These are phyloP conservation scores for Drosophila flavopinicola DNA, from an alignment of 2,888 invertebrate genomes.

Conservation along the genomic window DNA sequence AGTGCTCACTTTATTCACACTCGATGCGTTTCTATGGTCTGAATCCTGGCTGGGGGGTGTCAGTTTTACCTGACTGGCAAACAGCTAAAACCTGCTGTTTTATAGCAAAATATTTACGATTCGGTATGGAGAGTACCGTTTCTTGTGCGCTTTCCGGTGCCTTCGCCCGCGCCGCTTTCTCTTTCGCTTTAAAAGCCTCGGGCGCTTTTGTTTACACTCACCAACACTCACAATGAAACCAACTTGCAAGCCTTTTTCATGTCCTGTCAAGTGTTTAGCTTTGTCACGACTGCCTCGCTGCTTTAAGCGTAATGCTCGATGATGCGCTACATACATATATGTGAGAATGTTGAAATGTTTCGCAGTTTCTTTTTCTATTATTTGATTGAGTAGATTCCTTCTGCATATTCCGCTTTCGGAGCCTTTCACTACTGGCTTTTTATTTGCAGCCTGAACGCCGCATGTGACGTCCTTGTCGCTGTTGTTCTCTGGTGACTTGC, in stretches of 20 bases:
- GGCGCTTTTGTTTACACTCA: constrained; percentile 48
- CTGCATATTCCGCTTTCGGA: constrained; percentile 20
- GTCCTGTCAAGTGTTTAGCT: constrained; percentile 61
- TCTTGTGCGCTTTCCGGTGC: constrained; percentile 68
- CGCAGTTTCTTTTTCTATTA: constrained; percentile 39
- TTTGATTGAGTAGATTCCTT: constrained; percentile 58
- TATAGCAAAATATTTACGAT: constrained; percentile 77
- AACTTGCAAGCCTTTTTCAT: constrained; percentile 53
- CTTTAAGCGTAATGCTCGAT: constrained; percentile 40
- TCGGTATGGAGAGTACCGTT: constrained; percentile 74
- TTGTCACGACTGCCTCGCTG: constrained; percentile 34
- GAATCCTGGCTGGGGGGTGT: constrained; percentile 23
- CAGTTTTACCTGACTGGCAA: constrained; percentile 36
- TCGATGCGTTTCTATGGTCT: constrained; percentile 64
- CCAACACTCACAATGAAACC: constrained; percentile 5
- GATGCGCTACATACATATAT: constrained; percentile 38
- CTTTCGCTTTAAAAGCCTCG: constrained; percentile 54
- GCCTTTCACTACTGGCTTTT: constrained; percentile 14
- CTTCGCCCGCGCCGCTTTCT: constrained; percentile 46
- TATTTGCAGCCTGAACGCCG: constrained; percentile 15
- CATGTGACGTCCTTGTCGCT: constrained; percentile 1
- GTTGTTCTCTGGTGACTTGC: constrained; percentile 19
- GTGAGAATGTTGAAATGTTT: constrained; percentile 35
- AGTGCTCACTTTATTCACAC: constrained; percentile 78
- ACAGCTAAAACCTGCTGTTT: constrained; percentile 57